Evolutionary conservation across 2,797 vertebrate species (phyloP), one percentile per base, ranked within the genome.

Genomic region (Hyperoplus lanceolatus): DNA sequence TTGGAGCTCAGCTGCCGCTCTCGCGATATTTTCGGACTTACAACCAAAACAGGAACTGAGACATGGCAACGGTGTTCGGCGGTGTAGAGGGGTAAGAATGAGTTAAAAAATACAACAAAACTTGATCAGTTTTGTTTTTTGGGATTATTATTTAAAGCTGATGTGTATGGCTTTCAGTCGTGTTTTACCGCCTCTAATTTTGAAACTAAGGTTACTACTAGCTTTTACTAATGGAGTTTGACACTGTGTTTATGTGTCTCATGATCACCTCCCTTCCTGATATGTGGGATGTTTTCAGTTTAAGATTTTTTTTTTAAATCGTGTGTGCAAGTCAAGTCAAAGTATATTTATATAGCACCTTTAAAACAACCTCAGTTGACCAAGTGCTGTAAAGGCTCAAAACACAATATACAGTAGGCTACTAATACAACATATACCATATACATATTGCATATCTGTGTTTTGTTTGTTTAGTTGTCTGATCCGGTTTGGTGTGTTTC

Each of bases 11-110:
- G 8, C 3, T 4, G 13, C 12, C 1, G 5, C 0, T 92, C 89
- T 90, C 91, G 88, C 89, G 92, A 89, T 69, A 90, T 70, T 12
- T 84, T 0, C 49, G 1, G 16, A 13, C 43, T 36, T 8, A 0
- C 16, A 6, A 83, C 55, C 70, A 48, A 81, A 93, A 70, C 85
- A 86, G 94, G 93, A 95, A 93, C 53, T 11, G 14, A 69, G 46
- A 77, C 16, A 96, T 96, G 95, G 84, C 90, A 42, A 15, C 77
- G 0, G 93, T 96, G 73, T 95, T 92, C 85, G 95, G 95, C 1
- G 95, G 95, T 70, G 91, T 96, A 11, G 95, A 96, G 12, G 95
- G 95, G 95, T 95, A n/a, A 95, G 93, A 84, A 80, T 60, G 5
- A 73, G 0, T 75, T 60, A 2, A 76, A 75, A 29, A 63, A 29